Conservation (phyloP, 2,797 vertebrate genomes). For the Todus mexicanus region DNA sequence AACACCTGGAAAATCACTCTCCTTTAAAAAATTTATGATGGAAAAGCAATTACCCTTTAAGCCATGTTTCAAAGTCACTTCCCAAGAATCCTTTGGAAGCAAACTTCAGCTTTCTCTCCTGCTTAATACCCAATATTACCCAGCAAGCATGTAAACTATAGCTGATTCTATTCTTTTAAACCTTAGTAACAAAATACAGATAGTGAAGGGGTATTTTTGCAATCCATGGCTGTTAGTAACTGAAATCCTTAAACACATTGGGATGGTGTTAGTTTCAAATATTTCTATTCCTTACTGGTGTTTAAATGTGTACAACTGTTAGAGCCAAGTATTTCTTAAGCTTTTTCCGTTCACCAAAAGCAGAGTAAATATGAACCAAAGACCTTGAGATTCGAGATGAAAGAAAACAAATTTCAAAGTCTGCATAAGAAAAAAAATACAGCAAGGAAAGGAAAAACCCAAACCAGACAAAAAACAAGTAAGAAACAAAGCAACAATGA, state of each 20-base stretch:
- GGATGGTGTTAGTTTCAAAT: not conserved
- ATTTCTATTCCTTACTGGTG: not conserved
- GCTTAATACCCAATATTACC: not conserved
- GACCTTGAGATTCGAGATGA: not conserved
- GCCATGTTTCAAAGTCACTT: slow-evolving; percentile 35
- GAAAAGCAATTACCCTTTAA: slow-evolving; percentile 67
- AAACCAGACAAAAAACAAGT: not conserved
- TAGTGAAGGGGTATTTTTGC: not conserved
- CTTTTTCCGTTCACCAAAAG: not conserved
- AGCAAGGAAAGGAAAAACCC: not conserved
- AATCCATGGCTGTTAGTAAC: not conserved
- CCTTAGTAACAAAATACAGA: not conserved
- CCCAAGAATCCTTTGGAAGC: slow-evolving; percentile 14
- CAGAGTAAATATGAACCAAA: not conserved
- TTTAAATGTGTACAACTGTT: not conserved
- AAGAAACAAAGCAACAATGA: not conserved
- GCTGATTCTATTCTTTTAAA: not conserved
- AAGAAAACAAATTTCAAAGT: not conserved
- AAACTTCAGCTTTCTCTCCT: slow-evolving; percentile 1
- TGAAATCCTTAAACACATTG: not conserved
- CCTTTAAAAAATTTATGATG: slow-evolving; percentile 37
- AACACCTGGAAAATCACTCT: slow-evolving; percentile 62
- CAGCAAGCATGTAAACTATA: not conserved
- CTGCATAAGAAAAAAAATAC: not conserved
- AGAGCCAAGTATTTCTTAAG: slow-evolving; percentile 10